phyloP scores from a whole-genome alignment of 2,113 vertebrate genomes.

The Ictalurus furcatus region DNA sequence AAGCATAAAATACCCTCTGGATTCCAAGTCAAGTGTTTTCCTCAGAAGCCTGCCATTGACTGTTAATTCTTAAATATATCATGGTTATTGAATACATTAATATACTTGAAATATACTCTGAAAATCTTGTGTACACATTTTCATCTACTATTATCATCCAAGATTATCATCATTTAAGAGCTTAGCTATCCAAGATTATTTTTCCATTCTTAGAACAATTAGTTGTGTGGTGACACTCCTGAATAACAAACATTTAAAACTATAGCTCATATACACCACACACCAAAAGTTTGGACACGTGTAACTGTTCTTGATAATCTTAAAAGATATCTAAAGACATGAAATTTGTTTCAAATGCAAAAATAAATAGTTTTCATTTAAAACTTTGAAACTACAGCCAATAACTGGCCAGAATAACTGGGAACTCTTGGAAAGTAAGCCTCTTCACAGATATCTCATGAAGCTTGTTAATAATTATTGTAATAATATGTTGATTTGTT shows the following conservation, averaged over 20 bases:
- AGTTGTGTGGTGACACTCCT: background rate
- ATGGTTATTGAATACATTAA: conserved; percentile 6
- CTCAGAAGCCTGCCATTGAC: conserved; percentile 24
- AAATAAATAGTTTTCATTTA: conserved; percentile 10
- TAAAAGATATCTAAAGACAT: background rate
- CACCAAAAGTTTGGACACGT: conserved; percentile 6
- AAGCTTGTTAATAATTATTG: background rate
- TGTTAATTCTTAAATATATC: background rate
- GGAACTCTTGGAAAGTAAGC: background rate
- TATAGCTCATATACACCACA: background rate
- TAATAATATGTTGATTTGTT: background rate
- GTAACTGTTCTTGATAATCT: background rate
- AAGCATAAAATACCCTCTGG: conserved; percentile 8
- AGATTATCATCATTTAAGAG: background rate
- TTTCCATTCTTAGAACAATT: conserved; percentile 22
- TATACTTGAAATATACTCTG: background rate
- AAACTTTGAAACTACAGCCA: background rate
- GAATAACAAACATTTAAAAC: conserved; percentile 15
- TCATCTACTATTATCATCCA: background rate
- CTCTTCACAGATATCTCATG: background rate
- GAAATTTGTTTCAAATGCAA: conserved; percentile 8
- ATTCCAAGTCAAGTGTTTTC: conserved; percentile 18
- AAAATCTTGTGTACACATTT: background rate
- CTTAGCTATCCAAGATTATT: background rate
- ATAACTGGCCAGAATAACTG: background rate